A percentile compares a stretch with the other conserved stretches of the same genome.
Conservation (phyloP, 1,140 invertebrate species). For the Melitaea cinxia region DNA sequence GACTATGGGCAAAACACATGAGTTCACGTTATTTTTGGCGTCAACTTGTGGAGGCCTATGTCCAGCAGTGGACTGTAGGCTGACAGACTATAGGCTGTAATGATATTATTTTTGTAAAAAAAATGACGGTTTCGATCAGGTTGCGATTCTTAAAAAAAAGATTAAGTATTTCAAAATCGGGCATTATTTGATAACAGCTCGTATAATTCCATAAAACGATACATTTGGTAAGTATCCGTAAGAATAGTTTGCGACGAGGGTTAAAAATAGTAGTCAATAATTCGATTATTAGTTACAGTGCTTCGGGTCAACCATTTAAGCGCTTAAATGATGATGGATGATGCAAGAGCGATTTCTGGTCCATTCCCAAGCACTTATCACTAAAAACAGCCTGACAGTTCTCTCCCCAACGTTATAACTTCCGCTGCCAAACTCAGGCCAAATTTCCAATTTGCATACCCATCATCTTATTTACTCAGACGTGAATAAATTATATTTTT, state of each 20-base stretch:
- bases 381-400: conserved; percentile 32
- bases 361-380: conserved; percentile 38
- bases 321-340: conserved; percentile 30
- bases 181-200: no score
- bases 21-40: no score
- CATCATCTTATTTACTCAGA: conserved; percentile 76
- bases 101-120: neutral
- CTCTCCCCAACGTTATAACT: conserved; percentile 41
- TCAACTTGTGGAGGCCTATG: no score
- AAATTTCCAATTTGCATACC: conserved; percentile 65
- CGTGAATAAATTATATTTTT: conserved; percentile 79
- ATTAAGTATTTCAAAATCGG: no score
- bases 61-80: no score
- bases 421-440: conserved; percentile 49
- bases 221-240: no score
- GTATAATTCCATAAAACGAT: no score
- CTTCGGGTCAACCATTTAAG: neutral
- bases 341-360: conserved; percentile 32
- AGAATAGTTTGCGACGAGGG: no score
- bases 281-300: neutral
- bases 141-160: neutral
- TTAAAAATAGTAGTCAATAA: neutral
- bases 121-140: neutral
- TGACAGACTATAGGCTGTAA: no score
- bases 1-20: no score